A percentile compares a stretch with the other conserved stretches of the same genome.
phyloP scores from a whole-genome alignment of 2,888 invertebrate species.

The Drosophila antonietae region DNA sequence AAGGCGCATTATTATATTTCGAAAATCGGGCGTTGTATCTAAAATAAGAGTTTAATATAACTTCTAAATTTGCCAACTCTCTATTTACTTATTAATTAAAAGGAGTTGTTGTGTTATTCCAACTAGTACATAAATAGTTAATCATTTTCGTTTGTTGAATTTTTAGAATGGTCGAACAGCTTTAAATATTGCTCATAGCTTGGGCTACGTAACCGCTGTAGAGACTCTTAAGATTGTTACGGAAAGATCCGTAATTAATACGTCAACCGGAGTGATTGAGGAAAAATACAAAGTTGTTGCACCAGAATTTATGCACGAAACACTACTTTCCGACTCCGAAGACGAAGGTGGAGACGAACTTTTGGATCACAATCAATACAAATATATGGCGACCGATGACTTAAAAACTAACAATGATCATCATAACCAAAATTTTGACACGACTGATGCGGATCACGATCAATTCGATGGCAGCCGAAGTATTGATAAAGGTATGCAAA shows the following conservation, averaged over 20 bases:
- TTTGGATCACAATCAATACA: conserved; percentile 88
- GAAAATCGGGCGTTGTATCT: conserved; percentile 25
- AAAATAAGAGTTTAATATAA: conserved; percentile 19
- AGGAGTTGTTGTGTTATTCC: neutral
- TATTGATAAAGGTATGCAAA: conserved; percentile 50
- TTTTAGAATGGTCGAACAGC: conserved; percentile 97
- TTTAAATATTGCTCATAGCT: conserved; percentile 96
- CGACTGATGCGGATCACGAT: conserved; percentile 87
- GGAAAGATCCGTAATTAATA: conserved; percentile 89
- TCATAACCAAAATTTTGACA: conserved; percentile 90
- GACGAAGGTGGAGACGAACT: conserved; percentile 95
- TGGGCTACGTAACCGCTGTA: conserved; percentile 99
- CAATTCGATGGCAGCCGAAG: conserved; percentile 66
- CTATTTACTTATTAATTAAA: neutral
- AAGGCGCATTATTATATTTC: neutral
- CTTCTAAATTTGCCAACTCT: neutral
- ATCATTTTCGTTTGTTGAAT: neutral
- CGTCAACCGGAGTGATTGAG: conserved; percentile 86
- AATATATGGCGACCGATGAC: conserved; percentile 93
- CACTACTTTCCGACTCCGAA: conserved; percentile 99
- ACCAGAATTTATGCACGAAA: conserved; percentile 99
- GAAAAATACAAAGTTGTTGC: conserved; percentile 99
- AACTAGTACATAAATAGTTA: neutral
- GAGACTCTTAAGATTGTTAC: conserved; percentile 97
- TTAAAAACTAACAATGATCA: conserved; percentile 88